These are phyloP conservation scores for Cydia strobilella DNA, from an alignment of 1,140 invertebrate genomes.

Conservation along the genomic window DNA sequence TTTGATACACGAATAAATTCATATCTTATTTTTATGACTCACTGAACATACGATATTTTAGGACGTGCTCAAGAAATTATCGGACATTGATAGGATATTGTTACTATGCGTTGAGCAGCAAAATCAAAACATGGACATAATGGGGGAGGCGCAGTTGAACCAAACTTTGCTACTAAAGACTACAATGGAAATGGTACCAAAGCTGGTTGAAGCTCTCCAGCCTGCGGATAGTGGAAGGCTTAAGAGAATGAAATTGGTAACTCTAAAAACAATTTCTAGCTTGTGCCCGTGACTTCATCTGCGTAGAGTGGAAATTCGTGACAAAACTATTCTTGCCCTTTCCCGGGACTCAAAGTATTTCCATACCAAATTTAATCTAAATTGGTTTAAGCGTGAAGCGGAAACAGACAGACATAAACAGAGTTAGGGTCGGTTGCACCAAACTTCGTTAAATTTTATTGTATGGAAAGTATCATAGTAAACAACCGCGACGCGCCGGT, in stretches of 20 bases:
- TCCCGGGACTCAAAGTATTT: too few species aligned
- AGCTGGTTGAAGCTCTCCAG: constrained; percentile 82
- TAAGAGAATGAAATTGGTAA: constrained; percentile 82
- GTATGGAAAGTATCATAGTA: too few species aligned
- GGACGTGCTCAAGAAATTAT: constrained; percentile 75
- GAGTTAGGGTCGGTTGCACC: too few species aligned
- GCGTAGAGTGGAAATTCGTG: too few species aligned
- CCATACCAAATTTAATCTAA: too few species aligned
- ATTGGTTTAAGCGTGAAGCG: too few species aligned
- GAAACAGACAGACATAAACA: too few species aligned
- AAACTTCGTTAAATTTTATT: too few species aligned
- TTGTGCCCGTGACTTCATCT: too few species aligned
- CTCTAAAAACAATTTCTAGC: neutral
- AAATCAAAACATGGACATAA: constrained; percentile 80
- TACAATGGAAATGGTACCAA: constrained; percentile 86
- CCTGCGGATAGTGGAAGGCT: constrained; percentile 82
- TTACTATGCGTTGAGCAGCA: constrained; percentile 79
- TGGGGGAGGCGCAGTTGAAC: constrained; percentile 88
- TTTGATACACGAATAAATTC: neutral
- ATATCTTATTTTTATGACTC: constrained; percentile 18
- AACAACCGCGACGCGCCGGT: too few species aligned
- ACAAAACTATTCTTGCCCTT: too few species aligned
- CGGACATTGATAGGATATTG: constrained; percentile 79
- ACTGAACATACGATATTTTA: constrained; percentile 40
- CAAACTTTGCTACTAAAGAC: constrained; percentile 90